Evolutionary conservation across 2,888 invertebrate species (phyloP).

Genomic region (Dorcus parallelipipedus): DNA sequence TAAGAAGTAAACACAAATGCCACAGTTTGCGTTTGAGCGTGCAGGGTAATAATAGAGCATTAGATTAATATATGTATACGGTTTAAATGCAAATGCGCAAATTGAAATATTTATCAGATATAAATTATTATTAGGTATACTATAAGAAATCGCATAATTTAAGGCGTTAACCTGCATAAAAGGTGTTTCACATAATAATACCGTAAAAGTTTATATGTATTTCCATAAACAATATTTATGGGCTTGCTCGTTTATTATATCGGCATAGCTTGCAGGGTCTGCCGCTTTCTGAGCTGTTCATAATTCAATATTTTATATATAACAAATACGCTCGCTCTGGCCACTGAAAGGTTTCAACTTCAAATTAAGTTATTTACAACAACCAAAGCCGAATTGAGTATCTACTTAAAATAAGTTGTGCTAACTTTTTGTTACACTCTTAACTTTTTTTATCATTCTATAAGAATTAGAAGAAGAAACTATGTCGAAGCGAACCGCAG

Average conservation of each 20-base stretch:
- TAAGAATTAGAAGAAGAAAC: no score
- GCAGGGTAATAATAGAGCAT: not conserved
- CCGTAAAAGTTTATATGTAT: slow-evolving; percentile 37
- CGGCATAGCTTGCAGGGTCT: slow-evolving; percentile 24
- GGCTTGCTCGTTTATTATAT: slow-evolving; percentile 31
- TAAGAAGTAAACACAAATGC: not conserved
- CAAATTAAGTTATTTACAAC: no score
- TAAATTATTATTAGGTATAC: slow-evolving; percentile 14
- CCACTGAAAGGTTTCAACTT: no score
- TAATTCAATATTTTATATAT: slow-evolving; percentile 17
- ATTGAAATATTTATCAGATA: slow-evolving; percentile 3
- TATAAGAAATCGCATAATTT: slow-evolving; percentile 20
- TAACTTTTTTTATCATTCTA: no score
- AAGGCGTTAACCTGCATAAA: slow-evolving; percentile 27
- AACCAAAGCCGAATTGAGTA: no score
- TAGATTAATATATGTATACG: not conserved
- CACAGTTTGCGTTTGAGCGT: not conserved
- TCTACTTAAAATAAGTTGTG: no score
- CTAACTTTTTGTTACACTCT: no score
- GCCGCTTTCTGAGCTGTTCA: slow-evolving; percentile 19
- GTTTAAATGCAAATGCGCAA: not conserved
- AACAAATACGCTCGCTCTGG: no score
- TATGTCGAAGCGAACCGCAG: no score
- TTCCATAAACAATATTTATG: slow-evolving; percentile 36
- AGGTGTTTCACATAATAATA: slow-evolving; percentile 35